Conservation (phyloP, 2,888 invertebrate genomes). For the Cerceris rybyensis region DNA sequence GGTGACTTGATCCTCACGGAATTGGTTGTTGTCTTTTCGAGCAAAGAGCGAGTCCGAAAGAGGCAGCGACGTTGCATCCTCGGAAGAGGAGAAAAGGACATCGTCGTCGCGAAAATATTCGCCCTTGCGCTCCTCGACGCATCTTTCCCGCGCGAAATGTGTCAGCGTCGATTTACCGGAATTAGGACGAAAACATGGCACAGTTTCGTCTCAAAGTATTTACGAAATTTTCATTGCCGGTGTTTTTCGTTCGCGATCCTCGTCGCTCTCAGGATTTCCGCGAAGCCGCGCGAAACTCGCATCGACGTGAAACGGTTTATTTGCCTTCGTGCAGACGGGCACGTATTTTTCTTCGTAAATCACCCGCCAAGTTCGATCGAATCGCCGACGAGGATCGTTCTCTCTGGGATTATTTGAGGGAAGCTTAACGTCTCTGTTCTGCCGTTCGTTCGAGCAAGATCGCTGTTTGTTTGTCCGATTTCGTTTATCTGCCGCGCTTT, state of each 20-base stretch:
- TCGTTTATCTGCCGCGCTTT: background rate
- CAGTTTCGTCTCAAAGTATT: conserved; percentile 18
- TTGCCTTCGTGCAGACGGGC: conserved; percentile 28
- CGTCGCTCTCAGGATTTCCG: conserved; percentile 28
- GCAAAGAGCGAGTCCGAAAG: background rate
- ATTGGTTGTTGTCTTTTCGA: background rate
- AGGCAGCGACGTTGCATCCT: background rate
- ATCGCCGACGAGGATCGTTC: conserved; percentile 5
- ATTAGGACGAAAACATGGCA: conserved; percentile 23
- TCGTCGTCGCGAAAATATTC: conserved; percentile 18
- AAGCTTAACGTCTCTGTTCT: background rate
- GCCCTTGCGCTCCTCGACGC: background rate
- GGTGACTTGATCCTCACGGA: background rate
- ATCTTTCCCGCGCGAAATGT: conserved; percentile 19
- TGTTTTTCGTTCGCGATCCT: conserved; percentile 4
- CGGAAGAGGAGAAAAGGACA: conserved; percentile 5
- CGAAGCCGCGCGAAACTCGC: conserved; percentile 44
- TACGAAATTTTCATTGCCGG: conserved; percentile 33
- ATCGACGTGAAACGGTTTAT: conserved; percentile 46
- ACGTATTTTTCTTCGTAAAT: conserved; percentile 37
- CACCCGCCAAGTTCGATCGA: conserved; percentile 6
- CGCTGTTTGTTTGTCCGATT: background rate
- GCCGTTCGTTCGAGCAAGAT: background rate
- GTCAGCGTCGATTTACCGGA: conserved; percentile 29
- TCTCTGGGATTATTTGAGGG: conserved; percentile 2